phyloP scores from a whole-genome alignment of 2,113 vertebrate genomes.

The Zootoca vivipara region DNA sequence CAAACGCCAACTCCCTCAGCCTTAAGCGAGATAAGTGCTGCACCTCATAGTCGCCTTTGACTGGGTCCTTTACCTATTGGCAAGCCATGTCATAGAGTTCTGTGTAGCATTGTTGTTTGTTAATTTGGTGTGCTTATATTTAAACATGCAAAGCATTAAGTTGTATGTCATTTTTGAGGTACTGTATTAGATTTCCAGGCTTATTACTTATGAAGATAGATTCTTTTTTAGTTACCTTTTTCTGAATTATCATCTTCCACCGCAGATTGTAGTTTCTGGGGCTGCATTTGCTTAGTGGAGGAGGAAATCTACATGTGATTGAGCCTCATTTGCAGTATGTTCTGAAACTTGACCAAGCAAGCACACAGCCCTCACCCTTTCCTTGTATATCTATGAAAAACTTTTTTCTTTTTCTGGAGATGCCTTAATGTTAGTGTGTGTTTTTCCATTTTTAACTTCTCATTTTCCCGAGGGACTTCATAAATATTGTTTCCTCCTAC shows the following conservation, averaged over 20 bases:
- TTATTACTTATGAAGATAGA: background rate
- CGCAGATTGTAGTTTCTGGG: background rate
- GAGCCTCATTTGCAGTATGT: background rate
- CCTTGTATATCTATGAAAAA: background rate
- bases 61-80: no score
- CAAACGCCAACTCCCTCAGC: no score
- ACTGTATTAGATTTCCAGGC: background rate
- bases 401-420: rapidly evolving
- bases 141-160: background rate
- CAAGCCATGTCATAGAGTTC: background rate
- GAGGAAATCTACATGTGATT: background rate
- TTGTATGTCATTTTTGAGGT: background rate
- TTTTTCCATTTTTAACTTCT: conserved; percentile 50
- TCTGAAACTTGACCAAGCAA: background rate
- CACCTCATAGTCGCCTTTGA: no score
- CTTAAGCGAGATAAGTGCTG: no score
- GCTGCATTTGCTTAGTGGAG: background rate
- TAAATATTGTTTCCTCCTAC: conserved; percentile 68
- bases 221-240: background rate
- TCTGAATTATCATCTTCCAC: background rate
- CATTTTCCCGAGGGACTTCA: conserved; percentile 62
- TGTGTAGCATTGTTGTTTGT: background rate
- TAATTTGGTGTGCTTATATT: background rate
- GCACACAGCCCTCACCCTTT: background rate
- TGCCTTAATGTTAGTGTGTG: rapidly evolving